Conservation (phyloP, 2,888 invertebrate genomes). For the Proisotoma minuta region DNA sequence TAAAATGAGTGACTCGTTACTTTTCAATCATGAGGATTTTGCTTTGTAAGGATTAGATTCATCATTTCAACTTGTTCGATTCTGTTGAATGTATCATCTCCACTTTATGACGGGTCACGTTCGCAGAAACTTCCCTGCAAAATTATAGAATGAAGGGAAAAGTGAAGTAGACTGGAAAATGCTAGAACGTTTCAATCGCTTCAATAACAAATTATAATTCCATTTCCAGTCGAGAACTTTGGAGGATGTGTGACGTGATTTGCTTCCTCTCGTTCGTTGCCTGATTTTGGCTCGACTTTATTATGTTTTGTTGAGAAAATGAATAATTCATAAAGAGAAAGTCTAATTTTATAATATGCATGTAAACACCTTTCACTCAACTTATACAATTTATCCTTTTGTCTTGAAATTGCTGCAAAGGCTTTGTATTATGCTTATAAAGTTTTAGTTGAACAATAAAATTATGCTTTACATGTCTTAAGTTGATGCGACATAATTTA, state of each 20-base stretch:
- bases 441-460: too few species aligned
- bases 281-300: neutral
- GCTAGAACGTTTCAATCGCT: neutral
- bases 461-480: too few species aligned
- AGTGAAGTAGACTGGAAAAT: neutral
- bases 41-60: too few species aligned
- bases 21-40: too few species aligned
- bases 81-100: too few species aligned
- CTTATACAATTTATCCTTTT: neutral
- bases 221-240: neutral
- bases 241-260: neutral
- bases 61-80: too few species aligned
- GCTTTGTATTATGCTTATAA: neutral
- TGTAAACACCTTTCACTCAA: neutral
- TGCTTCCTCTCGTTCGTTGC: too few species aligned
- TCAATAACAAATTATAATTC: neutral
- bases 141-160: neutral
- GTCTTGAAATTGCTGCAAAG: neutral
- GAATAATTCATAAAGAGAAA: conserved; percentile 5
- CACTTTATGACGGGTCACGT: conserved; percentile 2
- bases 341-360: neutral
- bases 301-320: neutral
- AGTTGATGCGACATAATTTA: too few species aligned
- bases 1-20: neutral
- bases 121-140: neutral